Evolutionary conservation across 2,888 invertebrate genomes (phyloP).

Genomic region (Pandemis heparana): DNA sequence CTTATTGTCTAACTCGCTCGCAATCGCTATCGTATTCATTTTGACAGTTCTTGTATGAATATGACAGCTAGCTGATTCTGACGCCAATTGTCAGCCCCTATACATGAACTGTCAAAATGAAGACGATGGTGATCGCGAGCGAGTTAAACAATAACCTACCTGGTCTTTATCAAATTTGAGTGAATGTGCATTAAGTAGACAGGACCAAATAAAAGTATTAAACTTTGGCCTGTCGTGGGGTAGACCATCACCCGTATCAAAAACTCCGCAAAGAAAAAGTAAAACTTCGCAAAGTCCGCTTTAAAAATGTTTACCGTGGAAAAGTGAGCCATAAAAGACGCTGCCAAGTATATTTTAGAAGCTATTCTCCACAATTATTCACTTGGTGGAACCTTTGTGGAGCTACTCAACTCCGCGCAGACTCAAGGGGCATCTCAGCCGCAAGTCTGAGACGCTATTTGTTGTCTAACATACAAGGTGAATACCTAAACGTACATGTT

Average conservation of each 20-base stretch:
- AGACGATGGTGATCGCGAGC: too few relatives aligned
- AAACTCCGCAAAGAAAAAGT: neutral
- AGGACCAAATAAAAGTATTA: too few relatives aligned
- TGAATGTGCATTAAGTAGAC: too few relatives aligned
- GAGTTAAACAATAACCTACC: too few relatives aligned
- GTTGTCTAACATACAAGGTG: conserved; percentile 24
- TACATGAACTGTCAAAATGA: too few relatives aligned
- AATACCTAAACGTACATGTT: neutral
- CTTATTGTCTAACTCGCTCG: too few relatives aligned
- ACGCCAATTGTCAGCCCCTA: too few relatives aligned
- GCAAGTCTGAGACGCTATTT: conserved; percentile 22
- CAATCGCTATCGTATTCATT: too few relatives aligned
- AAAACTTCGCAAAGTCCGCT: neutral
- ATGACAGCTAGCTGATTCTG: too few relatives aligned
- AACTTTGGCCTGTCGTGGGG: neutral
- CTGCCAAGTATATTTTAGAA: conserved; percentile 26
- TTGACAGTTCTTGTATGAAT: too few relatives aligned
- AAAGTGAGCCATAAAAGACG: conserved; percentile 17
- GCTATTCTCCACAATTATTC: conserved; percentile 36
- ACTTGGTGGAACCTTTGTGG: conserved; percentile 38
- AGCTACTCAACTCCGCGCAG: conserved; percentile 27
- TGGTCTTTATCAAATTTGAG: too few relatives aligned
- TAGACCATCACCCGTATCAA: neutral
- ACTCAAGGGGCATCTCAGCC: conserved; percentile 29
- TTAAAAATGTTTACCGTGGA: neutral